Base-by-base conservation (phyloP, 2,113 vertebrate genomes). In the Syngnathoides biaculeatus region DNA sequence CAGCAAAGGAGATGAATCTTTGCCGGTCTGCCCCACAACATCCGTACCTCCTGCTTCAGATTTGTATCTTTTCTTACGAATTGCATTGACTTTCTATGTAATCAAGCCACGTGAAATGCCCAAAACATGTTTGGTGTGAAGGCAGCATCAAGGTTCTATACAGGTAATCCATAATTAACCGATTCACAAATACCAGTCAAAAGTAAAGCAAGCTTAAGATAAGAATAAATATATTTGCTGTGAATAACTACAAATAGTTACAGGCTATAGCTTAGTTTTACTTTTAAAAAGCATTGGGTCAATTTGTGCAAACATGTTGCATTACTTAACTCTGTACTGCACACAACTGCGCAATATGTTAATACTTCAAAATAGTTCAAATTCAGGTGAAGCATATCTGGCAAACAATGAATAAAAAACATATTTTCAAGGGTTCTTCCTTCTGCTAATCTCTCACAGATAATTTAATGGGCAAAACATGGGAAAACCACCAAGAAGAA, bases 201-300 rank as follows among this genome's bases (percentile, higher is more conserved):
- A 66, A 71, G 63, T 42, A 65, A 76, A 69, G 7, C 20, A n/a
- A 15, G 15, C 15, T 19, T 45, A 17, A 19, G 48, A 19, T n/a
- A 0, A 50, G 0, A 50, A n/a, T 3, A n/a, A 19, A 22, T 20
- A 11, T 50, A 19, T 50, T 50, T n/a, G 20, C 48, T 50, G 48
- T 8, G 9, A 48, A 50, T n/a, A 50, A 20, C 48, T 50, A 9
- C 20, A 20, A 50, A 50, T 50, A 22, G 8, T 50, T 50, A 9
- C 48, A 43, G 42, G 9, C 42, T 35, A 35, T 6, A 47, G 15
- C 48, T n/a, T 20, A 50, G 20, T 50, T 50, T n/a, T 50, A 20
- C 19, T n/a, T 22, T 22, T 22, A 20, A 50, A 7, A 20, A 48
- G 9, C 48, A 50, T 20, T 10, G 9, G 48, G 20, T 9, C 22